Percentiles rank a stretch among this genome's conserved stretches.
phyloP scores from a whole-genome alignment of 1,140 invertebrate genomes.

The Cyrtorhinus lividipennis region DNA sequence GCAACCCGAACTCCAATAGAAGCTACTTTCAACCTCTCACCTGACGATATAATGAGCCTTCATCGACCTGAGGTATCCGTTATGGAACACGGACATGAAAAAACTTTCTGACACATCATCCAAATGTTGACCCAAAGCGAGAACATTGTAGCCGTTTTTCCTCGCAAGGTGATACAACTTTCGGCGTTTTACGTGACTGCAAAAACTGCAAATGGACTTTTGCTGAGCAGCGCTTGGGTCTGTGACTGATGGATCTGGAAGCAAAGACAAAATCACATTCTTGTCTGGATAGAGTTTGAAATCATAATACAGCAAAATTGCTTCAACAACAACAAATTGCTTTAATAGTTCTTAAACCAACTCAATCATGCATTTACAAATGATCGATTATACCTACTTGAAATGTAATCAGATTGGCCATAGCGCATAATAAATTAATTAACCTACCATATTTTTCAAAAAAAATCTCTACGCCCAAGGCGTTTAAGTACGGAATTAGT shows the following conservation, averaged over 20 bases:
- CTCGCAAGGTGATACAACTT: constrained; percentile 60
- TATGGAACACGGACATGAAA: constrained; percentile 66
- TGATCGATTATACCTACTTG: too few relatives aligned
- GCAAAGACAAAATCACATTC: neutral
- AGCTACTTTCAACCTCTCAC: too few relatives aligned
- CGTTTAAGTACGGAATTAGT: constrained; percentile 49
- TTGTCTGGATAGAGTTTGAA: too few relatives aligned
- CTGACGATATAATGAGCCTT: constrained; percentile 65
- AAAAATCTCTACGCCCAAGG: constrained; percentile 51
- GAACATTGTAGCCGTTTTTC: constrained; percentile 63
- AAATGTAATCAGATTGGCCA: too few relatives aligned
- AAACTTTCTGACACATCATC: constrained; percentile 76
- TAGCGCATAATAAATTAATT: too few relatives aligned
- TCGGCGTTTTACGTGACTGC: constrained; percentile 51
- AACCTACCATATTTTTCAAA: constrained; percentile 49
- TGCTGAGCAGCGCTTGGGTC: neutral
- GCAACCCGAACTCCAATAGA: too few relatives aligned
- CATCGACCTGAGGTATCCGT: constrained; percentile 60
- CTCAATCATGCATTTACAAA: too few relatives aligned
- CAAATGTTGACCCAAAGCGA: constrained; percentile 72
- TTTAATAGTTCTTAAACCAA: too few relatives aligned
- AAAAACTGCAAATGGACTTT: constrained; percentile 50
- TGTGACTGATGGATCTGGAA: too few relatives aligned
- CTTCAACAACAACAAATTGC: too few relatives aligned
- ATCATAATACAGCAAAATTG: too few relatives aligned